Percentiles rank a stretch among this genome's conserved stretches.
Conservation (phyloP, 2,797 vertebrate species). For the Galaxias olidus region DNA sequence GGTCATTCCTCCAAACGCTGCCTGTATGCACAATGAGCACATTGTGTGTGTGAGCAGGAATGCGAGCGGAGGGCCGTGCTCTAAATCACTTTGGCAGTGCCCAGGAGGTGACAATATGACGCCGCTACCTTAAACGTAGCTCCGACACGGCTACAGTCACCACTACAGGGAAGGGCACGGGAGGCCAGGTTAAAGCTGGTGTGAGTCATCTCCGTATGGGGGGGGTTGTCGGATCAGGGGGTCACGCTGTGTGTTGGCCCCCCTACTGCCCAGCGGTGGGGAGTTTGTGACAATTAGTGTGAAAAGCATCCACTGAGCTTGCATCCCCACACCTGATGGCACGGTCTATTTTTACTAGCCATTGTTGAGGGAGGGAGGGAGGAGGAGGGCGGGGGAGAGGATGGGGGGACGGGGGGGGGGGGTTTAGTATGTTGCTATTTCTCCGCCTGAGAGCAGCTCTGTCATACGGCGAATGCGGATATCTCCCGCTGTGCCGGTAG, state of each 20-base stretch:
- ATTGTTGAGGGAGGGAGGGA: too few species aligned
- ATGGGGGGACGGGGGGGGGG: constrained; percentile 13
- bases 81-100: constrained; percentile 43
- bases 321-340: constrained; percentile 65
- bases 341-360: constrained; percentile 48
- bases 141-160: too few species aligned
- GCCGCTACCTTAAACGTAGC: constrained; percentile 26
- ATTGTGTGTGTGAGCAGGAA: constrained; percentile 59
- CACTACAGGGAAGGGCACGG: not conserved
- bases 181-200: not conserved
- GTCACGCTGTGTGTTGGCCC: constrained; percentile 44
- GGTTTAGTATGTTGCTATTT: constrained; percentile 54
- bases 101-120: constrained; percentile 37
- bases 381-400: too few species aligned
- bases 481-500: constrained; percentile 41
- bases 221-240: constrained; percentile 49
- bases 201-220: constrained; percentile 1
- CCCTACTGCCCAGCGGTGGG: constrained; percentile 46
- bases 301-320: constrained; percentile 73
- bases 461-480: constrained; percentile 24
- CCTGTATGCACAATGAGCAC: constrained; percentile 68
- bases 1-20: constrained; percentile 58
- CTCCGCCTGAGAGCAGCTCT: constrained; percentile 26
- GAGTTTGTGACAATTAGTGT: constrained; percentile 74
- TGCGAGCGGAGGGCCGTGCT: constrained; percentile 45